Evolutionary conservation across 2,797 vertebrate species (phyloP).

Genomic region (Myotis daubentonii): DNA sequence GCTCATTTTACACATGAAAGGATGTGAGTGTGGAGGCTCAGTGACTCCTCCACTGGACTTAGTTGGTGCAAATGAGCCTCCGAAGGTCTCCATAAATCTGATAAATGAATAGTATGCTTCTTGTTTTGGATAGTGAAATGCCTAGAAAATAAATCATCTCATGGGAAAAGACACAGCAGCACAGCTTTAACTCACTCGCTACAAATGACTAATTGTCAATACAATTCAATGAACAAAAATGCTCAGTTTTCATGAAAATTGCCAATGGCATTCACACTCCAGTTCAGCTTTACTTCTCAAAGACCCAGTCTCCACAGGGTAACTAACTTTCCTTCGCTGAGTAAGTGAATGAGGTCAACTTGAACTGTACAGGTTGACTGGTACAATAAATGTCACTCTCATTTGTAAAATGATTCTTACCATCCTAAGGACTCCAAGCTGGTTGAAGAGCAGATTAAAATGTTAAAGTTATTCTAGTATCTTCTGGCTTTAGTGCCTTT

Average conservation of each 20-base stretch:
- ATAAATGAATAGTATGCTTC: neutral
- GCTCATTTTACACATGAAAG: neutral
- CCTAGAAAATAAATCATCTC: neutral
- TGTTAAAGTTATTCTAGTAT: neutral
- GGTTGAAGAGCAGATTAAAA: neutral
- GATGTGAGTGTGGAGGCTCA: neutral
- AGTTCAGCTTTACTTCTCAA: neutral
- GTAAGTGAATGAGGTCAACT: neutral
- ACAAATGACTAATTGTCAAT: neutral
- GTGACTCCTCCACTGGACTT: neutral
- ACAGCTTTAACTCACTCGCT: neutral
- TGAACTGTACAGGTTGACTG: neutral
- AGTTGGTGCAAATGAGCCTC: neutral
- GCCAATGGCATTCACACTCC: neutral
- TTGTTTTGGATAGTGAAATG: neutral
- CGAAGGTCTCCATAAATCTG: neutral
- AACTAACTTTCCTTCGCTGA: neutral
- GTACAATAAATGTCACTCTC: fast-evolving
- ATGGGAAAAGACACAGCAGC: neutral
- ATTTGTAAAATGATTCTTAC: neutral
- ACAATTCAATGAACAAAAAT: neutral
- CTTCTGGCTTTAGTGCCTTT: neutral
- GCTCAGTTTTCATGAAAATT: neutral
- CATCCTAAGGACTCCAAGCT: neutral
- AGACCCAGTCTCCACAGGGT: neutral